phyloP scores from a whole-genome alignment of 2,113 vertebrate genomes.

The Shinisaurus crocodilurus region DNA sequence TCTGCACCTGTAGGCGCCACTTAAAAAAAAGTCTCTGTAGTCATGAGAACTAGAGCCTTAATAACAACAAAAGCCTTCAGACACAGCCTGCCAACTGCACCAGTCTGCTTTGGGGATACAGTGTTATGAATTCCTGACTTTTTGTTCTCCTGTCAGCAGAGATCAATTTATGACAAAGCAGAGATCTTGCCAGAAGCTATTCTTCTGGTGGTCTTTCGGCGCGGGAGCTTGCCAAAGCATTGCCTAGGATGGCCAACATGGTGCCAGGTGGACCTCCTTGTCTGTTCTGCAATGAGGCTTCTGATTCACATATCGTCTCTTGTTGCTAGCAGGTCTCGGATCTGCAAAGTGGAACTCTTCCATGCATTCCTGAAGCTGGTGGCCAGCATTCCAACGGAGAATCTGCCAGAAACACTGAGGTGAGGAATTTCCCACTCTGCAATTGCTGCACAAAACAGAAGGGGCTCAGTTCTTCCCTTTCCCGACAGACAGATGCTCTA shows the following conservation, averaged over 20 bases:
- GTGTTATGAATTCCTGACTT: not conserved
- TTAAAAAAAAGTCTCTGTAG: no score
- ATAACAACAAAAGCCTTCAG: not conserved
- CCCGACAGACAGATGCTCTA: not conserved
- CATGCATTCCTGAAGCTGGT: constrained; percentile 85
- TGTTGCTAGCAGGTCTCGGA: constrained; percentile 81
- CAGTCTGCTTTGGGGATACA: not conserved
- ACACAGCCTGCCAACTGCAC: not conserved
- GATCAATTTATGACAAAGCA: not conserved
- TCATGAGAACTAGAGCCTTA: not conserved
- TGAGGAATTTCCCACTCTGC: constrained; percentile 55
- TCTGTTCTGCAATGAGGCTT: not conserved
- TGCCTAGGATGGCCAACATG: not conserved
- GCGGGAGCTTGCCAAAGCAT: not conserved
- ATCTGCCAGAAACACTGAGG: constrained; percentile 87
- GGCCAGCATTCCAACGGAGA: constrained; percentile 74
- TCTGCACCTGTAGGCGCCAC: not conserved
- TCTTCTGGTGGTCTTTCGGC: not conserved
- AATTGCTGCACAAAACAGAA: not conserved
- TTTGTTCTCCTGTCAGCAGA: not conserved
- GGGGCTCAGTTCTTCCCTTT: not conserved
- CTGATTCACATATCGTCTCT: not conserved
- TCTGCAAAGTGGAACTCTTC: constrained; percentile 94
- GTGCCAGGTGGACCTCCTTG: not conserved
- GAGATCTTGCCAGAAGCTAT: not conserved